Conservation (phyloP, 2,113 vertebrate species). For the Paratilapia polleni region DNA sequence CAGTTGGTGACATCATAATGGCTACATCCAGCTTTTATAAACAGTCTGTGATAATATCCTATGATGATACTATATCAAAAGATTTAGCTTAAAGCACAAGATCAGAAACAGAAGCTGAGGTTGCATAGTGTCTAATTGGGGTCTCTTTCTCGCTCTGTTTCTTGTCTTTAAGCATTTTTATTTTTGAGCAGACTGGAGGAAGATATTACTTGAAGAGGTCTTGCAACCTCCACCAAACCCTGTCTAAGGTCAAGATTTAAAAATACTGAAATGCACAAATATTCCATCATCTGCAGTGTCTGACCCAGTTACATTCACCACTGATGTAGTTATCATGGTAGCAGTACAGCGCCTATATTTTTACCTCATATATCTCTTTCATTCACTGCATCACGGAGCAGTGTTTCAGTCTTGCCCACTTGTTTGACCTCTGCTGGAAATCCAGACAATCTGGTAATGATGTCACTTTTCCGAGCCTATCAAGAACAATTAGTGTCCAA, state of each 20-base stretch:
- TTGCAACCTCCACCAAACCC: neutral
- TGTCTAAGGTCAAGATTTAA: neutral
- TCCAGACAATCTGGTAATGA: constrained; percentile 74
- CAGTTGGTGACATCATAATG: neutral
- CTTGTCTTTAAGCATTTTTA: neutral
- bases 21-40: neutral
- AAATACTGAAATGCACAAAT: constrained; percentile 15
- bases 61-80: too few relatives aligned
- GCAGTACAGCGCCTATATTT: neutral
- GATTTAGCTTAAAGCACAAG: neutral
- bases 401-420: constrained; percentile 55
- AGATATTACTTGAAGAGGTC: neutral
- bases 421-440: constrained; percentile 70
- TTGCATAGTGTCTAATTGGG: neutral
- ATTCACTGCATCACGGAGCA: constrained; percentile 29
- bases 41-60: neutral
- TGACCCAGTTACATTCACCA: constrained; percentile 4
- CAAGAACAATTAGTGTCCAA: constrained; percentile 72
- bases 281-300: constrained; percentile 11
- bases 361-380: constrained; percentile 22
- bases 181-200: neutral
- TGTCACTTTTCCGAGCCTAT: constrained; percentile 80
- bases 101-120: neutral
- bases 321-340: constrained; percentile 22
- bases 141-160: neutral